These are phyloP conservation scores for Nebria ingens DNA, from an alignment of 1,140 invertebrate genomes.

Conservation along the genomic window DNA sequence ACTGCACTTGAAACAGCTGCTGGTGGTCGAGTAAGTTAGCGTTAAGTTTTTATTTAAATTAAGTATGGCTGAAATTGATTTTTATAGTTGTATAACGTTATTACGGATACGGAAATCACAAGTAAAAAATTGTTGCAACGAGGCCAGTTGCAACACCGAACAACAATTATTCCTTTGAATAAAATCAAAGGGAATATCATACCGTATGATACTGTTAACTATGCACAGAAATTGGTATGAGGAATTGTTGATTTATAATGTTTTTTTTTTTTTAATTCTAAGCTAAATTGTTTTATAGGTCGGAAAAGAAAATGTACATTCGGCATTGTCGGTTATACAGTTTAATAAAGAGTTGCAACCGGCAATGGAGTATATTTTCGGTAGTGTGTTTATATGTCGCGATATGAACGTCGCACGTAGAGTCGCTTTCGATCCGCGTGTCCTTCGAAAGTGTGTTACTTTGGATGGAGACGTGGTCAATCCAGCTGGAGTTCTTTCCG, in stretches of 20 bases:
- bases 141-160: constrained; percentile 66
- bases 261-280: no score
- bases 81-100: constrained; percentile 75
- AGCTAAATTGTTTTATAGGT: constrained; percentile 35
- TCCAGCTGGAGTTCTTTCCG: constrained; percentile 79
- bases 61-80: constrained; percentile 3
- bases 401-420: constrained; percentile 69
- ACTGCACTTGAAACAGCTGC: constrained; percentile 79
- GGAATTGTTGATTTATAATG: background rate
- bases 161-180: constrained; percentile 88
- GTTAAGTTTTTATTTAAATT: constrained; percentile 3
- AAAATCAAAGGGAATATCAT: constrained; percentile 64
- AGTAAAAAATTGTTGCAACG: constrained; percentile 74
- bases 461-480: constrained; percentile 87
- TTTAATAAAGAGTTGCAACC: constrained; percentile 58
- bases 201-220: constrained; percentile 44
- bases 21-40: constrained; percentile 61
- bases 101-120: constrained; percentile 79
- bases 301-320: constrained; percentile 69
- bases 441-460: constrained; percentile 75
- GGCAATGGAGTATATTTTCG: constrained; percentile 88
- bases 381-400: constrained; percentile 71
- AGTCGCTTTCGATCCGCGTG: constrained; percentile 61
- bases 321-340: constrained; percentile 72
- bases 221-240: constrained; percentile 64